phyloP scores from a whole-genome alignment of 2,113 vertebrate genomes.

The Limnothrissa miodon region DNA sequence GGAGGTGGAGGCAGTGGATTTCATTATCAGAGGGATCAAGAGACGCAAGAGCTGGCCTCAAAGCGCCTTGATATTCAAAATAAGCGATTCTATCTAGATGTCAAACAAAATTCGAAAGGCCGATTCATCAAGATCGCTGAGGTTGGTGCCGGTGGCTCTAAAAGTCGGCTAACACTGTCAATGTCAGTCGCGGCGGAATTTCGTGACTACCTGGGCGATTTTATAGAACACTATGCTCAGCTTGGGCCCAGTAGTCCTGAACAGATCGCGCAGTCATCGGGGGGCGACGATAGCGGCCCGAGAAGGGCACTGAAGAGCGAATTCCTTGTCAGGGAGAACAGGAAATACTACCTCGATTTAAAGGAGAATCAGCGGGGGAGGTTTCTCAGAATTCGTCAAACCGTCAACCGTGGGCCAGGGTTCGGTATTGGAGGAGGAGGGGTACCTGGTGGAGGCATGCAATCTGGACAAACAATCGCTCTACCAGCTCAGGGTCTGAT shows the following conservation, averaged over 20 bases:
- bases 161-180: slow-evolving; percentile 91
- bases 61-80: slow-evolving; percentile 90
- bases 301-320: slow-evolving; percentile 86
- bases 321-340: slow-evolving; percentile 86
- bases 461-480: slow-evolving; percentile 92
- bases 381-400: slow-evolving; percentile 85
- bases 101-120: slow-evolving; percentile 90
- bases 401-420: slow-evolving; percentile 85
- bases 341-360: slow-evolving; percentile 91
- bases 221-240: slow-evolving; percentile 92
- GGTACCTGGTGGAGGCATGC: slow-evolving; percentile 75
- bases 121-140: slow-evolving; percentile 97
- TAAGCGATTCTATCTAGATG: slow-evolving; percentile 89
- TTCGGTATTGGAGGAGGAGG: slow-evolving; percentile 77
- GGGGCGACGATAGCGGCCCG: slow-evolving; percentile 80
- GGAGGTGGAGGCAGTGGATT: slow-evolving; percentile 68
- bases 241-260: slow-evolving; percentile 89
- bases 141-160: slow-evolving; percentile 90
- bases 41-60: slow-evolving; percentile 88
- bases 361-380: slow-evolving; percentile 91
- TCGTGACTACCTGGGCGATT: slow-evolving; percentile 89
- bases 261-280: slow-evolving; percentile 85
- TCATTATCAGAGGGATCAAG: slow-evolving; percentile 78
- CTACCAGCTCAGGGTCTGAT: slow-evolving; percentile 92
- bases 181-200: slow-evolving; percentile 94